phyloP scores from a whole-genome alignment of 2,113 vertebrate species.

The Tachysurus fulvidraco region DNA sequence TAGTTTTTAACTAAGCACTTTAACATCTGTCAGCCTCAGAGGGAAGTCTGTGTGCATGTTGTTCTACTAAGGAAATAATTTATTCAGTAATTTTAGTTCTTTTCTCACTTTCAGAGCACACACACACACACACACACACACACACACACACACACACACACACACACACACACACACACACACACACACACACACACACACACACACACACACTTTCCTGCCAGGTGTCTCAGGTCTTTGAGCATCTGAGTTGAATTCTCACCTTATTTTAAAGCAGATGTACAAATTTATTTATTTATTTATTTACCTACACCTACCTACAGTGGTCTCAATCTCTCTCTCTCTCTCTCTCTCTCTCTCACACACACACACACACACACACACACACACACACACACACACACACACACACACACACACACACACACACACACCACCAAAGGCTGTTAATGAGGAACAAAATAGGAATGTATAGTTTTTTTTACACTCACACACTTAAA shows the following conservation, averaged over 20 bases:
- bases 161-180: not conserved
- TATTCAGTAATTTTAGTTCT: not conserved
- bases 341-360: too few relatives aligned
- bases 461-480: not conserved
- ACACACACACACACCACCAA: too few relatives aligned
- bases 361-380: too few relatives aligned
- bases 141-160: slow-evolving; percentile 11
- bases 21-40: not conserved
- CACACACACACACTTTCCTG: slow-evolving; percentile 4
- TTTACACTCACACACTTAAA: not conserved
- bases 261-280: not conserved
- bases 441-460: not conserved
- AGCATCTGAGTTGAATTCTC: not conserved
- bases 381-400: too few relatives aligned
- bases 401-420: too few relatives aligned
- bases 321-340: not conserved
- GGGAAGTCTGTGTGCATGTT: not conserved
- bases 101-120: not conserved
- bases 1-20: not conserved
- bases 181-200: not conserved
- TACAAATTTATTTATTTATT: not conserved
- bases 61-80: not conserved
- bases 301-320: not conserved
- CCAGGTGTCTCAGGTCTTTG: not conserved
- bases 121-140: not conserved